These are phyloP conservation scores for Platichthys flesus DNA, from an alignment of 2,113 vertebrate genomes.

Conservation along the genomic window DNA sequence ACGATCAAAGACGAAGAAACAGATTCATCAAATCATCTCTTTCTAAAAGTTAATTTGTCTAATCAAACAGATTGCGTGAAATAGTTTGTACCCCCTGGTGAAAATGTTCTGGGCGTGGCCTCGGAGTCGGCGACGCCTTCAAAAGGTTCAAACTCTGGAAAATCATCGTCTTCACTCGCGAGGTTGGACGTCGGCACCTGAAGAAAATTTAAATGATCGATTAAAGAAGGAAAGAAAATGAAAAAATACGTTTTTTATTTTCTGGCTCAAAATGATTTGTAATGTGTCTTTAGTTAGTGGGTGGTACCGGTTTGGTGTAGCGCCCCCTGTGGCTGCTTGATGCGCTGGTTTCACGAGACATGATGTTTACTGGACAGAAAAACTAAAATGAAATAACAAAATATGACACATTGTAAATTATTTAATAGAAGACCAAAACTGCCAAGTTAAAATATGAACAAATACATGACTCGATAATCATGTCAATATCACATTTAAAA, in stretches of 20 bases:
- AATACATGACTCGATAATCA: too few species aligned
- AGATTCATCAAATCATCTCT: too few species aligned
- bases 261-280: neutral
- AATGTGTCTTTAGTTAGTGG: neutral
- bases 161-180: fast-evolving
- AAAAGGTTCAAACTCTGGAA: slow-evolving; percentile 40
- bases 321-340: slow-evolving; percentile 8
- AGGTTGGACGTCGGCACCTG: slow-evolving; percentile 57
- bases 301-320: slow-evolving; percentile 3
- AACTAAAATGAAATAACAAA: neutral
- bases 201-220: neutral
- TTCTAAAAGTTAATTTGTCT: too few species aligned
- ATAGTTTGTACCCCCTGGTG: too few species aligned
- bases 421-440: too few species aligned
- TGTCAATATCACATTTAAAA: too few species aligned
- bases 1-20: too few species aligned
- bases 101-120: neutral
- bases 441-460: neutral
- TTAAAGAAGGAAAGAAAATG: neutral
- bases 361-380: neutral
- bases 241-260: neutral
- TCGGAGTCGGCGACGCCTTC: neutral
- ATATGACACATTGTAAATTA: neutral
- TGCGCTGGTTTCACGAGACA: neutral
- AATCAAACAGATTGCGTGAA: too few species aligned